phyloP scores from a whole-genome alignment of 2,888 invertebrate genomes.

The Eustalomyia histrio region DNA sequence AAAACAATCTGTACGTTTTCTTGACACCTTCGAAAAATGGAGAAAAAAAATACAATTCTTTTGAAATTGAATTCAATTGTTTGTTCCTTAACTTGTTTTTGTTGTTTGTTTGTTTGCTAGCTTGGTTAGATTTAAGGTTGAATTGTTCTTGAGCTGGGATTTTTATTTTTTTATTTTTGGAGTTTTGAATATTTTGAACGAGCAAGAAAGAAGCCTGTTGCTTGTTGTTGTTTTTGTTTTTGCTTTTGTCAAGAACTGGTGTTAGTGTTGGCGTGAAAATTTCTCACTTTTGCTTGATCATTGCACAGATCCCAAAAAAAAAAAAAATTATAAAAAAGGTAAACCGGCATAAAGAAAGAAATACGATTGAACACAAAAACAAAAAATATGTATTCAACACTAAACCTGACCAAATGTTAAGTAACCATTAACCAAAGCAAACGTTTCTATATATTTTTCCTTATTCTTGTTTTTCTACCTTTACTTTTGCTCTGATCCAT shows the following conservation, averaged over 20 bases:
- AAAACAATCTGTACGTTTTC: conserved; percentile 58
- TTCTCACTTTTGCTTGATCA: conserved; percentile 62
- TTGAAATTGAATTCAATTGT: conserved; percentile 62
- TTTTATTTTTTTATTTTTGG: conserved; percentile 18
- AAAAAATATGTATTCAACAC: neutral
- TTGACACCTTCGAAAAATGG: conserved; percentile 56
- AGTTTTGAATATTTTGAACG: conserved; percentile 22
- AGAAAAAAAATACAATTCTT: conserved; percentile 47
- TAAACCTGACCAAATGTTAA: conserved; percentile 49
- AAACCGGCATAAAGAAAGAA: conserved; percentile 2
- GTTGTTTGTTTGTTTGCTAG: conserved; percentile 3
- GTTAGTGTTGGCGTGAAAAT: conserved; percentile 62
- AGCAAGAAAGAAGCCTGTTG: conserved; percentile 38
- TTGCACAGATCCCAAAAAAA: conserved; percentile 36
- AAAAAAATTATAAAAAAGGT: neutral
- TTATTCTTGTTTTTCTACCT: conserved; percentile 43
- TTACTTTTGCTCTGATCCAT: conserved; percentile 43
- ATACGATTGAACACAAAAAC: conserved; percentile 7
- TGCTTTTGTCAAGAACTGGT: conserved; percentile 46
- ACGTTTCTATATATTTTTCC: conserved; percentile 28
- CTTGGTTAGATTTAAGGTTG: conserved; percentile 50
- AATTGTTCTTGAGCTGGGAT: conserved; percentile 42
- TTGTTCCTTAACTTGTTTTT: conserved; percentile 35
- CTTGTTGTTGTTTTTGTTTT: conserved; percentile 19
- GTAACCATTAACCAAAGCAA: conserved; percentile 37